phyloP scores from a whole-genome alignment of 2,888 invertebrate species.

The Oligia latruncula region DNA sequence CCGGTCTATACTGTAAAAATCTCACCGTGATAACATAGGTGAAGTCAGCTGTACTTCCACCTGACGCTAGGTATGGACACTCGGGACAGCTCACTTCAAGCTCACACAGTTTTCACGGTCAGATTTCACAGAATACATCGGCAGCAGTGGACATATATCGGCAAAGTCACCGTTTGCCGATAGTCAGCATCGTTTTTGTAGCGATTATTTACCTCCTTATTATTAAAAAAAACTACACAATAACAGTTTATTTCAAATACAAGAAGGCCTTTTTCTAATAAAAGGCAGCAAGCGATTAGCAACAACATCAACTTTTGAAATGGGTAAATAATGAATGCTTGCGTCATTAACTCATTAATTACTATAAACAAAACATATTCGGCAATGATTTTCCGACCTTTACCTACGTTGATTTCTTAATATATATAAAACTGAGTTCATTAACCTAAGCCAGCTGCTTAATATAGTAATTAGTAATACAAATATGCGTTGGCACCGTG shows the following conservation, averaged over 20 bases:
- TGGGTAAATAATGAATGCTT: conserved; percentile 13
- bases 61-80: too few species aligned
- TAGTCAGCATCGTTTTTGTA: not conserved
- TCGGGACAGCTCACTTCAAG: too few species aligned
- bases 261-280: not conserved
- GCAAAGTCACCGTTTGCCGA: not conserved
- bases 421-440: conserved; percentile 15
- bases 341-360: conserved; percentile 37
- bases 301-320: not conserved
- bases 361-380: conserved; percentile 30
- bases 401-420: conserved; percentile 14
- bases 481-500: not conserved
- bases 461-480: conserved; percentile 16
- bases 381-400: conserved; percentile 44
- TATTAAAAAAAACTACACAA: not conserved
- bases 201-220: too few species aligned
- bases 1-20: too few species aligned
- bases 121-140: too few species aligned
- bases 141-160: not conserved
- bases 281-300: not conserved
- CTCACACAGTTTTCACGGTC: too few species aligned
- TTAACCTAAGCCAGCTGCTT: conserved; percentile 9
- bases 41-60: too few species aligned
- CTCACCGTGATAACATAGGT: too few species aligned
- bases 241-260: not conserved